These are phyloP conservation scores for Sceloporus tristichus DNA, from an alignment of 2,113 vertebrate genomes.

Conservation along the genomic window DNA sequence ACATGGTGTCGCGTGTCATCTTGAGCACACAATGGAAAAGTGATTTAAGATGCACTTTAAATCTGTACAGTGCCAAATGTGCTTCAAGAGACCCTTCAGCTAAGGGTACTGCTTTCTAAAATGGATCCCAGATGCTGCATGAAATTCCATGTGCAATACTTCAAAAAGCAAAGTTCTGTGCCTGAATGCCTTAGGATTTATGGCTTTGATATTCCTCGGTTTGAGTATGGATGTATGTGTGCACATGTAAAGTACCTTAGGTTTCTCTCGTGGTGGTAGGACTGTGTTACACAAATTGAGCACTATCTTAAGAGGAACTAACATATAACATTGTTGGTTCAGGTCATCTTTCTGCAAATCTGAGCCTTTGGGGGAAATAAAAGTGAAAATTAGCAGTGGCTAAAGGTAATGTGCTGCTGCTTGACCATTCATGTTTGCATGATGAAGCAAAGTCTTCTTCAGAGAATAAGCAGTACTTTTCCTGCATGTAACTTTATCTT, in stretches of 20 bases:
- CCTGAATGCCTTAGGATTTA: not conserved
- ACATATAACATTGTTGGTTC: not conserved
- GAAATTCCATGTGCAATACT: not conserved
- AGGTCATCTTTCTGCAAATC: not conserved
- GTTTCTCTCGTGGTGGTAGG: not conserved
- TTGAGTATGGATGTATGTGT: not conserved
- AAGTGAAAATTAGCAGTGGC: not conserved
- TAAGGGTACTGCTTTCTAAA: not conserved
- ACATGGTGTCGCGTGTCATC: not conserved
- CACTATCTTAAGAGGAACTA: not conserved
- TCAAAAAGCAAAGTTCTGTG: not conserved
- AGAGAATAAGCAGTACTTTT: slow-evolving; percentile 32
- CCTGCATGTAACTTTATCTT: not conserved
- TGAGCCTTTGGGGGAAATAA: not conserved
- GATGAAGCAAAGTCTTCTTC: slow-evolving; percentile 28
- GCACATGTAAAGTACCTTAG: not conserved
- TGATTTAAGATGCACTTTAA: not conserved
- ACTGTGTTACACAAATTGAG: not conserved
- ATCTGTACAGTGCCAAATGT: not conserved
- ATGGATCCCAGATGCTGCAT: not conserved
- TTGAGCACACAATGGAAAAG: not conserved
- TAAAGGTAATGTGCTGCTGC: not conserved
- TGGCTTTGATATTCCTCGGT: not conserved
- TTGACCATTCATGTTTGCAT: not conserved
- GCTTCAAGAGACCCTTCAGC: not conserved